These are phyloP conservation scores for Machaerirhynchus nigripectus DNA, from an alignment of 2,113 vertebrate genomes.

Conservation along the genomic window DNA sequence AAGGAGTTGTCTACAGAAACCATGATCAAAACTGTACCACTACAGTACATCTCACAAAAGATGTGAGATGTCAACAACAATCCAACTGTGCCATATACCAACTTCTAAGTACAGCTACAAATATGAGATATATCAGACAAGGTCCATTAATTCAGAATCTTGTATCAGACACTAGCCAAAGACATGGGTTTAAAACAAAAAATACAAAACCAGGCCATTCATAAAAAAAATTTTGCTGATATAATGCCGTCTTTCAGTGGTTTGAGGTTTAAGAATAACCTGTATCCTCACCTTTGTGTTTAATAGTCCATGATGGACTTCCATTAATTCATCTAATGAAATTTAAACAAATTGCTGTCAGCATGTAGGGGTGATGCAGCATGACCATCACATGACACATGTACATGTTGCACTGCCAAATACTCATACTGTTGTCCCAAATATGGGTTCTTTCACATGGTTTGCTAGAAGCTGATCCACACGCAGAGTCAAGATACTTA, in stretches of 20 bases:
- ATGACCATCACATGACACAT: neutral
- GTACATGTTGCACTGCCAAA: neutral
- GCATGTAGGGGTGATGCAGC: neutral
- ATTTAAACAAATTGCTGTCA: neutral
- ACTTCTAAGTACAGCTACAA: neutral
- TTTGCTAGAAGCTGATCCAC: neutral
- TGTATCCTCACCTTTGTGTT: neutral
- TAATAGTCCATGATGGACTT: neutral
- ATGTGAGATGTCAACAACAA: neutral
- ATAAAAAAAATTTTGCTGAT: neutral
- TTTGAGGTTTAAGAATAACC: neutral
- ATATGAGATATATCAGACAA: neutral
- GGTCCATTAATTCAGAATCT: neutral
- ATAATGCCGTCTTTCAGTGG: neutral
- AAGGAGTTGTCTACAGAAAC: neutral
- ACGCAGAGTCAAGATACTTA: neutral
- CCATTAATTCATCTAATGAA: neutral
- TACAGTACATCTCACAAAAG: neutral
- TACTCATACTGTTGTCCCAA: neutral
- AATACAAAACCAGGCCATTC: neutral
- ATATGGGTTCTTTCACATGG: neutral
- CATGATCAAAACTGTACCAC: neutral
- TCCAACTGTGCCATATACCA: neutral
- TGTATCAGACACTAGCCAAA: neutral
- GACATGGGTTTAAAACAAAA: neutral